These are phyloP conservation scores for Ectobius pallidus DNA, from an alignment of 2,888 invertebrate genomes.

Conservation along the genomic window DNA sequence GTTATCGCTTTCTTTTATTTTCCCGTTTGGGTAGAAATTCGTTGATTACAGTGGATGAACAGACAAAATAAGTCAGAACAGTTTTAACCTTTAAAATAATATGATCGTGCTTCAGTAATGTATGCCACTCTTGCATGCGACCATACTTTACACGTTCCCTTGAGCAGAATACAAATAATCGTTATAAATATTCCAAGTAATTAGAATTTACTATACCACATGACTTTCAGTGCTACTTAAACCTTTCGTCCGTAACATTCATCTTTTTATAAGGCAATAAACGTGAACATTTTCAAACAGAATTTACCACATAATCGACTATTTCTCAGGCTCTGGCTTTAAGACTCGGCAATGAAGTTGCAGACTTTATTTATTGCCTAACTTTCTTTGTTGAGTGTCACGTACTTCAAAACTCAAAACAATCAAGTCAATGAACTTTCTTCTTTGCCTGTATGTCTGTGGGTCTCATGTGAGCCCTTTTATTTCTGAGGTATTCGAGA, in stretches of 20 bases:
- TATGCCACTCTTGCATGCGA: neutral
- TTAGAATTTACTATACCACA: neutral
- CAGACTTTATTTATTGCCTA: neutral
- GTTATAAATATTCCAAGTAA: neutral
- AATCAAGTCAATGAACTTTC: no score
- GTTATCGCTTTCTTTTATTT: no score
- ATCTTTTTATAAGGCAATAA: neutral
- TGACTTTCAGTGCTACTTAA: neutral
- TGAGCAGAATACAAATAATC: neutral
- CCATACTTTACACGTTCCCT: neutral
- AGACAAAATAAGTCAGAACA: no score
- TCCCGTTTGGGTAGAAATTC: no score
- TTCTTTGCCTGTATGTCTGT: no score
- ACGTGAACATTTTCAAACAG: neutral
- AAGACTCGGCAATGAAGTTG: neutral
- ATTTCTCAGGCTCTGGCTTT: neutral
- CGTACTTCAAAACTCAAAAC: no score
- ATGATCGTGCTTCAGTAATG: no score
- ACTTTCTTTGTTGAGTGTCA: neutral
- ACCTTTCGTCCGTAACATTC: neutral
- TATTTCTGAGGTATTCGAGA: no score
- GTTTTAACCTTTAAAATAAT: no score
- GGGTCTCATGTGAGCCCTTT: no score
- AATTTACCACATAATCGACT: neutral
- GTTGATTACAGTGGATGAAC: no score